Percentiles rank a stretch among this genome's conserved stretches.
phyloP scores from a whole-genome alignment of 2,797 vertebrate genomes.

The Vipera latastei region DNA sequence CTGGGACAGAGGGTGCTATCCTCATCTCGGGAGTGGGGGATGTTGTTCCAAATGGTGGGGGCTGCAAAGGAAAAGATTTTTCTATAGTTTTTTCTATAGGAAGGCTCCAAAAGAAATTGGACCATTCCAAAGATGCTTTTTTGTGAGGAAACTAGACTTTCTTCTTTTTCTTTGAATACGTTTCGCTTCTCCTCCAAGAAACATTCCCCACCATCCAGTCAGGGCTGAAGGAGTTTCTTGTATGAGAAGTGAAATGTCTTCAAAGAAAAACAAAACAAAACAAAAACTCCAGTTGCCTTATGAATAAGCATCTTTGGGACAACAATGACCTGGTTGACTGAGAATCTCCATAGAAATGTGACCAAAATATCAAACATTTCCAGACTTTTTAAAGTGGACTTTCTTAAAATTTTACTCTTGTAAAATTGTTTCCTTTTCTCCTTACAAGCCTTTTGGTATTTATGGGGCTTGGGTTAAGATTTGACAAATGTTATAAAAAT shows the following conservation, averaged over 20 bases:
- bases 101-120: not conserved
- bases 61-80: not conserved
- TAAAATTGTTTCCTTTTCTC: not conserved
- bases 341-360: not conserved
- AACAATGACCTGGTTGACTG: no score
- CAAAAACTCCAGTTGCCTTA: no score
- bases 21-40: not conserved
- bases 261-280: no score
- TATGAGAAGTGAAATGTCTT: no score
- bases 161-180: no score
- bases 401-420: not conserved
- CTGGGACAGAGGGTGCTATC: not conserved
- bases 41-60: not conserved
- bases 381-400: not conserved
- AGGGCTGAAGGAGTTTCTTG: no score
- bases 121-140: no score
- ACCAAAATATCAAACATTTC: not conserved
- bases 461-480: not conserved
- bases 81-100: not conserved
- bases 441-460: not conserved
- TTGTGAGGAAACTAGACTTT: no score
- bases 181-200: no score
- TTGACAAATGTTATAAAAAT: conserved; percentile 13
- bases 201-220: no score
- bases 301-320: no score